Evolutionary conservation across 2,113 vertebrate species (phyloP).

Genomic region (Crotalus tigris): DNA sequence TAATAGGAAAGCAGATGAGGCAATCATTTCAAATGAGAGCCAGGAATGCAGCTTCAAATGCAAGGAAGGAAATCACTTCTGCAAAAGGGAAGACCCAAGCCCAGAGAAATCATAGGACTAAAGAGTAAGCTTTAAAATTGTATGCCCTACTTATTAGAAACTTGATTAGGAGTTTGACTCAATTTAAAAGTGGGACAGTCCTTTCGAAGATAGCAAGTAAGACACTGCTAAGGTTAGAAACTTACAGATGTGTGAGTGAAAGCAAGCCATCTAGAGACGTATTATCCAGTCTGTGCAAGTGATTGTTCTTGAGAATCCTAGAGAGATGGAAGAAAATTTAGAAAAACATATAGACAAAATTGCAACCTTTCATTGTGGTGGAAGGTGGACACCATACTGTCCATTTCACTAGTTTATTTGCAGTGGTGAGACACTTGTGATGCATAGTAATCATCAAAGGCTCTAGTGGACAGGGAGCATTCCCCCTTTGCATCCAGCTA

Average conservation of each 20-base stretch:
- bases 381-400: not conserved
- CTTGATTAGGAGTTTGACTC: not conserved
- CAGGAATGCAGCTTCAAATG: not conserved
- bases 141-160: not conserved
- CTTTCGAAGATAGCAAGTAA: not conserved
- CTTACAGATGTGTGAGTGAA: slow-evolving; percentile 64
- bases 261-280: slow-evolving; percentile 61
- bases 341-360: not conserved
- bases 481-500: not conserved
- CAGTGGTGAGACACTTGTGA: not conserved
- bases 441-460: not conserved
- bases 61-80: not conserved
- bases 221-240: not conserved
- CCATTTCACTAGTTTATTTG: not conserved
- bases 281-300: slow-evolving; percentile 49
- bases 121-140: not conserved
- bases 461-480: not conserved
- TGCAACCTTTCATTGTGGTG: not conserved
- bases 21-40: not conserved
- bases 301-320: slow-evolving; percentile 57
- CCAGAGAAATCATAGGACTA: not conserved
- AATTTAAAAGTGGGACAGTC: not conserved
- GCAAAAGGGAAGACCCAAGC: not conserved
- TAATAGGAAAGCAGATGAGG: not conserved
- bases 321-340: slow-evolving; percentile 22